Percentiles rank a stretch among this genome's conserved stretches.
These are phyloP conservation scores for Troides helena DNA, from an alignment of 2,888 invertebrate species.

Conservation along the genomic window DNA sequence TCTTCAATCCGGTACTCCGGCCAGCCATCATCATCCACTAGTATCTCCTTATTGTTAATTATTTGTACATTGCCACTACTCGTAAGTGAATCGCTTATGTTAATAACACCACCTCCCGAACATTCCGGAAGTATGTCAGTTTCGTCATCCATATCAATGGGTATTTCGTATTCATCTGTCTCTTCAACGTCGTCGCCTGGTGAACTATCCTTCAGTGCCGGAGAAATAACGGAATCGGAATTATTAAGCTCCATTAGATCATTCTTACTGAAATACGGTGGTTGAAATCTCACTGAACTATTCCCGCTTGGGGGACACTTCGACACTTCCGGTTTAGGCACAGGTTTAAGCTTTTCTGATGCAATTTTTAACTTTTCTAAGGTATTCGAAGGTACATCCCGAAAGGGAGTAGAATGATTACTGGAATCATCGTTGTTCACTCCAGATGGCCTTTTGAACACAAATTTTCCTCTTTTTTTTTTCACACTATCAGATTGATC, in stretches of 20 bases:
- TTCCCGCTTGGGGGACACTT: slow-evolving; percentile 49
- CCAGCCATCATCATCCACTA: slow-evolving; percentile 80
- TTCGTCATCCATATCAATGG: slow-evolving; percentile 55
- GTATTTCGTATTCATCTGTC: slow-evolving; percentile 49
- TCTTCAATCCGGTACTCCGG: slow-evolving; percentile 74
- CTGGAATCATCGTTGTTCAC: slow-evolving; percentile 44
- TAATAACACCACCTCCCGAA: slow-evolving; percentile 45
- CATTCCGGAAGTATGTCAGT: slow-evolving; percentile 45
- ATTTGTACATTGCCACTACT: slow-evolving; percentile 45
- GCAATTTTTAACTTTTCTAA: slow-evolving; percentile 61
- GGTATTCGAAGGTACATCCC: slow-evolving; percentile 58
- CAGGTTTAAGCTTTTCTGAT: slow-evolving; percentile 60
- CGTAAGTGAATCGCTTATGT: slow-evolving; percentile 53
- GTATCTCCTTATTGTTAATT: slow-evolving; percentile 47
- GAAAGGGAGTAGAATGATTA: slow-evolving; percentile 43
- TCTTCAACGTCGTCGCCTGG: slow-evolving; percentile 36
- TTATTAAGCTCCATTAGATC: slow-evolving; percentile 48
- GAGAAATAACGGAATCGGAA: slow-evolving; percentile 48
- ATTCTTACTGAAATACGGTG: slow-evolving; percentile 55
- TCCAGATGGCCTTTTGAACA: slow-evolving; percentile 67
- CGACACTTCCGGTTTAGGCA: slow-evolving; percentile 44
- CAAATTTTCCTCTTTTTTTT: slow-evolving; percentile 64
- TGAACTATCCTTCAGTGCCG: slow-evolving; percentile 43
- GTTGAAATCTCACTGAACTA: slow-evolving; percentile 70
- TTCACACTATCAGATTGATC: slow-evolving; percentile 44